Evolutionary conservation across 2,888 invertebrate genomes (phyloP).

Genomic region (Dasysyrphus tricinctus): DNA sequence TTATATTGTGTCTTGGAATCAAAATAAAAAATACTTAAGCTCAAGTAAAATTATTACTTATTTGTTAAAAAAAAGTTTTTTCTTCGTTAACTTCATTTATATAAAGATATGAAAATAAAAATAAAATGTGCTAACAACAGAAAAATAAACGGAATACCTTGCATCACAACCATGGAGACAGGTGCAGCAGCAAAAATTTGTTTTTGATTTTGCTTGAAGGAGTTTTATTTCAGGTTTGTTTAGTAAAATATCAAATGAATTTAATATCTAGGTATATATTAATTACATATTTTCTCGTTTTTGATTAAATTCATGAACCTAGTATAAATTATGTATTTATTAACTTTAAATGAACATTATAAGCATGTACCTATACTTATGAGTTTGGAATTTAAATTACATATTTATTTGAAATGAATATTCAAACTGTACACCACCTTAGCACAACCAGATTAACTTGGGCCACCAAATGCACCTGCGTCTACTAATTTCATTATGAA

Average conservation of each 20-base stretch:
- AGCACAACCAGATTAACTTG: too few relatives aligned
- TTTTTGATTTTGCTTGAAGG: not conserved
- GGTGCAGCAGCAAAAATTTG: slow-evolving; percentile 38
- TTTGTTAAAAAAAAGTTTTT: not conserved
- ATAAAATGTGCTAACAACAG: not conserved
- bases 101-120: not conserved
- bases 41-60: not conserved
- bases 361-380: too few relatives aligned
- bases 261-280: too few relatives aligned
- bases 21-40: slow-evolving; percentile 6
- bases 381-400: too few relatives aligned
- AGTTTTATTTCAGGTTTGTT: slow-evolving; percentile 16
- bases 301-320: too few relatives aligned
- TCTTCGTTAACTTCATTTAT: not conserved
- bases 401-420: too few relatives aligned
- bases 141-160: not conserved
- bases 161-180: slow-evolving; percentile 15
- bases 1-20: slow-evolving; percentile 11
- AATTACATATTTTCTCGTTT: too few relatives aligned
- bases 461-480: too few relatives aligned
- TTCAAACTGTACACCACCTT: too few relatives aligned
- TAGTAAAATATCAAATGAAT: not conserved
- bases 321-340: too few relatives aligned
- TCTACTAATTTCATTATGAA: too few relatives aligned
- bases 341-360: too few relatives aligned